Conservation (phyloP, 2,113 vertebrate species). For the Catagonus wagneri region DNA sequence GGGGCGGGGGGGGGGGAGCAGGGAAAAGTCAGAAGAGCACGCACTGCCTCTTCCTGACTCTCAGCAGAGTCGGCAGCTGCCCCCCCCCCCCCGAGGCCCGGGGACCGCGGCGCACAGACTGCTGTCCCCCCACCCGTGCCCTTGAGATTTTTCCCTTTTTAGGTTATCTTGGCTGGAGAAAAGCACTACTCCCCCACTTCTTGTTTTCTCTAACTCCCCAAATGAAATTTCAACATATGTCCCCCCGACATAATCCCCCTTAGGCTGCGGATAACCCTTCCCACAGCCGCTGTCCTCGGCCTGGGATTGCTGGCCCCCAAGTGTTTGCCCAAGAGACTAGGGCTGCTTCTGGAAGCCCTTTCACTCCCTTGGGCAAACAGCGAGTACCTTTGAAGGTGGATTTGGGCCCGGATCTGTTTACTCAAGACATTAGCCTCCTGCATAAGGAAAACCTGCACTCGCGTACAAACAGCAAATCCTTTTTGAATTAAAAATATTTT, state of each 20-base stretch:
- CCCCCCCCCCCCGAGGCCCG: neutral
- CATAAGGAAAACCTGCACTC: constrained; percentile 76
- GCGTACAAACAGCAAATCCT: constrained; percentile 83
- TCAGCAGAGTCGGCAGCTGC: fast-evolving
- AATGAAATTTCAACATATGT: constrained; percentile 81
- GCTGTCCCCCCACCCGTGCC: neutral
- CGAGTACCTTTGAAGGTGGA: constrained; percentile 82
- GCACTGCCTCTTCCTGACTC: neutral
- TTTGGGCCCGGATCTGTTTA: constrained; percentile 81
- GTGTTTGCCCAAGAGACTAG: constrained; percentile 82
- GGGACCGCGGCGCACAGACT: neutral
- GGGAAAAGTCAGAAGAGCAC: neutral
- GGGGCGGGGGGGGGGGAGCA: too few species aligned
- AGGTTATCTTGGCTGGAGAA: constrained; percentile 62
- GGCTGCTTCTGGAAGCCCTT: constrained; percentile 69
- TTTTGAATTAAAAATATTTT: constrained; percentile 85
- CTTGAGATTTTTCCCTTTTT: constrained; percentile 19
- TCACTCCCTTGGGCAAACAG: constrained; percentile 78
- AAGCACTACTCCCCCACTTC: neutral
- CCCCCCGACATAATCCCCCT: constrained; percentile 76
- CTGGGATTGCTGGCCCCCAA: constrained; percentile 25
- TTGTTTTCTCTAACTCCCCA: constrained; percentile 72
- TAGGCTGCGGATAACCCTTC: constrained; percentile 71
- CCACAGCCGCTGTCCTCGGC: constrained; percentile 66
- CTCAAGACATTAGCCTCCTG: constrained; percentile 80